Conservation (phyloP, 2,888 invertebrate species). For the Sinotaia quadrata region DNA sequence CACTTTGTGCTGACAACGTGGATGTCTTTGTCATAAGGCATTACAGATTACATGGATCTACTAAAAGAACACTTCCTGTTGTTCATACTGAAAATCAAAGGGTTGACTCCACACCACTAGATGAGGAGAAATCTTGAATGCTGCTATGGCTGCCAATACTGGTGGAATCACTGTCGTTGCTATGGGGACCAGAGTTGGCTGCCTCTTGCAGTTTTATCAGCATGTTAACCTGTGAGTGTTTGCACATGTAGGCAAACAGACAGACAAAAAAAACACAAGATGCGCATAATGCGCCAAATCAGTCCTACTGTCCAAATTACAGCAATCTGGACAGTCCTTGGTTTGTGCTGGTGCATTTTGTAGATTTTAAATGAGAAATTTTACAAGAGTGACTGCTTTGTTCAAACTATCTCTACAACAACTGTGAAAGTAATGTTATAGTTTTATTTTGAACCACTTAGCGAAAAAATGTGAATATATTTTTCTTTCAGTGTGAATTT, state of each 20-base stretch:
- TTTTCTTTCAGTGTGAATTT: too few relatives aligned
- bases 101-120: slow-evolving; percentile 49
- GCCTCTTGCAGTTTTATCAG: slow-evolving; percentile 96
- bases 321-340: slow-evolving; percentile 2
- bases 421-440: too few relatives aligned
- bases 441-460: slow-evolving; percentile 3
- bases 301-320: not conserved
- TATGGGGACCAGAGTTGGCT: slow-evolving; percentile 81
- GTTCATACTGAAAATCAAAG: too few relatives aligned
- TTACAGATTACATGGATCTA: too few relatives aligned
- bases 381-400: too few relatives aligned
- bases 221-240: slow-evolving; percentile 84
- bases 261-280: not conserved
- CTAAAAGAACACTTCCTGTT: too few relatives aligned
- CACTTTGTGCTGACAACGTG: too few relatives aligned
- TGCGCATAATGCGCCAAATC: not conserved
- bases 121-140: slow-evolving; percentile 48
- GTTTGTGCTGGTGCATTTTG: not conserved
- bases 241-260: slow-evolving; percentile 6
- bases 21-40: too few relatives aligned
- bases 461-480: not conserved
- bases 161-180: slow-evolving; percentile 91
- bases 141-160: slow-evolving; percentile 75
- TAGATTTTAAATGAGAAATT: not conserved
- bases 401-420: too few relatives aligned